Conservation (phyloP, 2,113 vertebrate genomes). For the Columbina picui region DNA sequence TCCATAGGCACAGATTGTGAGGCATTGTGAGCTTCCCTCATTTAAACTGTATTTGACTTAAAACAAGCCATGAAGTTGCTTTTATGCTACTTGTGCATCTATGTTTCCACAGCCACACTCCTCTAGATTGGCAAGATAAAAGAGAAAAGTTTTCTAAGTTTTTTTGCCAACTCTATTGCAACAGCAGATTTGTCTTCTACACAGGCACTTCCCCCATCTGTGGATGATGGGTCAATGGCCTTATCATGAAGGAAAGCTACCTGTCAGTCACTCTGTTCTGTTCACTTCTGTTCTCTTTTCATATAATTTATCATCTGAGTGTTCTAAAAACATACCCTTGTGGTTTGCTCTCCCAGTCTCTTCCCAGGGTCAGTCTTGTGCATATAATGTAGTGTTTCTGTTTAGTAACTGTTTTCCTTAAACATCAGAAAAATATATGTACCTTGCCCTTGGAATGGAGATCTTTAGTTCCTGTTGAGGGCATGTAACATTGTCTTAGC, state of each 20-base stretch:
- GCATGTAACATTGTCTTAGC: background rate
- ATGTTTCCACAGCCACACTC: background rate
- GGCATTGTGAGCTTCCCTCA: background rate
- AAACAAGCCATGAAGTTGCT: background rate
- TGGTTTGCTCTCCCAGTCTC: background rate
- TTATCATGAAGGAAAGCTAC: background rate
- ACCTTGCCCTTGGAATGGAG: background rate
- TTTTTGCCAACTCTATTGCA: background rate
- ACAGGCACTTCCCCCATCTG: background rate
- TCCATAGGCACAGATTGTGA: background rate
- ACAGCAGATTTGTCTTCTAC: background rate
- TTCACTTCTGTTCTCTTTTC: background rate
- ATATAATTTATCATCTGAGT: background rate
- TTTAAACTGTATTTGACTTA: background rate
- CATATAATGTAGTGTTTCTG: background rate
- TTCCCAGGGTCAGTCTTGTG: background rate
- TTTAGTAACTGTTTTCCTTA: background rate
- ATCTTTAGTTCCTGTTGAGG: background rate
- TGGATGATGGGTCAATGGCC: background rate
- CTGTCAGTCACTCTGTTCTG: background rate
- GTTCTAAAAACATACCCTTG: accelerated
- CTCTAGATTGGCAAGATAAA: background rate
- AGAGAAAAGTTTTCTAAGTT: background rate
- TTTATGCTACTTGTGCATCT: background rate
- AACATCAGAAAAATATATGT: background rate